These are phyloP conservation scores for Slavum lentiscoides DNA, from an alignment of 2,888 invertebrate species.

Conservation along the genomic window DNA sequence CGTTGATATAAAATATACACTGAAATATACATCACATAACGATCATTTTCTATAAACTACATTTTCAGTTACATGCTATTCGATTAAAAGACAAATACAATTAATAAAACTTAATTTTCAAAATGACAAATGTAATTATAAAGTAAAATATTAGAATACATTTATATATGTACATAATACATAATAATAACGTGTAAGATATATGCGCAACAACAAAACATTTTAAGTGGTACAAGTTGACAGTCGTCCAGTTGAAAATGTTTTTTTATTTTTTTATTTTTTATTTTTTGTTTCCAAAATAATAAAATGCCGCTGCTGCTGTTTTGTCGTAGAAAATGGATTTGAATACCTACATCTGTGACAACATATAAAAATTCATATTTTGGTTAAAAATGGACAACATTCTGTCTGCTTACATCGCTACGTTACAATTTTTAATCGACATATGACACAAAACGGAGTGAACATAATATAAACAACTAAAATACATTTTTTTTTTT, in stretches of 20 bases:
- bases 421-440: constrained; percentile 35
- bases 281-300: constrained; percentile 22
- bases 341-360: constrained; percentile 53
- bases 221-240: constrained; percentile 43
- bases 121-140: constrained; percentile 27
- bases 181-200: constrained; percentile 23
- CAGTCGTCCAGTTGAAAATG: constrained; percentile 40
- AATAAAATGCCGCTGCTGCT: constrained; percentile 43
- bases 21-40: constrained; percentile 3
- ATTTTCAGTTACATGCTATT: not conserved
- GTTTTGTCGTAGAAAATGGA: constrained; percentile 43
- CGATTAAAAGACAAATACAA: constrained; percentile 15
- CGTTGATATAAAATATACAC: not conserved
- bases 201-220: constrained; percentile 32
- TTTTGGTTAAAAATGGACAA: constrained; percentile 41
- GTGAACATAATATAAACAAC: constrained; percentile 34
- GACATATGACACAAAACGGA: constrained; percentile 32
- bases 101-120: constrained; percentile 14
- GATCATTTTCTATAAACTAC: constrained; percentile 6
- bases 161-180: constrained; percentile 25
- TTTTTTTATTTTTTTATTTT: not conserved
- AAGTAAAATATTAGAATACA: constrained; percentile 18
- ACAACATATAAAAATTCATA: constrained; percentile 47
- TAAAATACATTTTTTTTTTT: not conserved
- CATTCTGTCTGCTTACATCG: constrained; percentile 30